These are phyloP conservation scores for Dissostichus mawsoni DNA, from an alignment of 2,113 vertebrate genomes.

Conservation along the genomic window DNA sequence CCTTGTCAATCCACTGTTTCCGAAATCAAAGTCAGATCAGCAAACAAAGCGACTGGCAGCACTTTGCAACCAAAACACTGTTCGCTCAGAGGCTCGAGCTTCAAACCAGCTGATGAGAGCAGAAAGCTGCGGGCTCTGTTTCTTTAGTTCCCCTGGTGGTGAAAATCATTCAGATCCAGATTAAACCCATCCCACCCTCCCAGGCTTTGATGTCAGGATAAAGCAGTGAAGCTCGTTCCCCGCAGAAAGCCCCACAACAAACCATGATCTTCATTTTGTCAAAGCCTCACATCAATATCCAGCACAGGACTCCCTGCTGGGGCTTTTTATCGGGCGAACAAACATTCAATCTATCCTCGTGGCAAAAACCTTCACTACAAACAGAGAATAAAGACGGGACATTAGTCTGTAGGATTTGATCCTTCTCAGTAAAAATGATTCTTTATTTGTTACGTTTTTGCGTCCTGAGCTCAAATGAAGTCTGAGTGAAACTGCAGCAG, in stretches of 20 bases:
- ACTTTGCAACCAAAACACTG: too few species aligned
- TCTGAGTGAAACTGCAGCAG: neutral
- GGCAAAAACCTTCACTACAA: conserved; percentile 1
- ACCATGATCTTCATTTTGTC: conserved; percentile 34
- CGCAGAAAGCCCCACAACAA: conserved; percentile 29
- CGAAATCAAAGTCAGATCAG: too few species aligned
- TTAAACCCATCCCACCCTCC: conserved; percentile 13
- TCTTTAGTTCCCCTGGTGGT: conserved; percentile 8
- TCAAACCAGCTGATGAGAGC: neutral
- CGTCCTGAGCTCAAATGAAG: conserved; percentile 1
- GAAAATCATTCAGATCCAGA: conserved; percentile 27
- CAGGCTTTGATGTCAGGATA: conserved; percentile 55
- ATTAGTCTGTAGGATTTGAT: too few species aligned
- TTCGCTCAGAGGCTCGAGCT: neutral
- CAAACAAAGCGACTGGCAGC: neutral
- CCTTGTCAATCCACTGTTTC: neutral
- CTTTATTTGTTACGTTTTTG: neutral
- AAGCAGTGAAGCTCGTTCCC: conserved; percentile 22
- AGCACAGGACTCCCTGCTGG: conserved; percentile 32
- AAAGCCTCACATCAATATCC: conserved; percentile 59
- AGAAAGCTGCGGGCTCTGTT: neutral
- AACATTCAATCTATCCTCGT: conserved; percentile 26
- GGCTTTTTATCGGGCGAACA: conserved; percentile 24
- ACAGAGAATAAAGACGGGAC: conserved; percentile 5
- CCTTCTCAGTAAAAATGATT: neutral